A percentile compares a stretch with the other conserved stretches of the same genome.
These are phyloP conservation scores for Lottia gigantea DNA, from an alignment of 2,888 invertebrate genomes.

Conservation along the genomic window DNA sequence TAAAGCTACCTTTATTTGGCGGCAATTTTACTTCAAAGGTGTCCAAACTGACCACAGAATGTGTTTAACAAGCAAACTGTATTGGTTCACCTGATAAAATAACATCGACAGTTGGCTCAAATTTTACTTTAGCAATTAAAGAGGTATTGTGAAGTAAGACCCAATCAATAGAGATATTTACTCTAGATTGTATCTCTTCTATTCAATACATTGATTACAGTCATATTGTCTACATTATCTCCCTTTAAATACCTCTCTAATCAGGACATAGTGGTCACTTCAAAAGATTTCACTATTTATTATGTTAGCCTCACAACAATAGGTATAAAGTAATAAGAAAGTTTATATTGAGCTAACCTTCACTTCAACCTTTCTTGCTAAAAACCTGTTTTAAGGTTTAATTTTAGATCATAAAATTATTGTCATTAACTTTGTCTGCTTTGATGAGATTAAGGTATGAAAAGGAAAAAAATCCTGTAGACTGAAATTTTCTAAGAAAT, in stretches of 20 bases:
- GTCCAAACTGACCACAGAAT: not conserved
- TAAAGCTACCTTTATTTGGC: constrained; percentile 2
- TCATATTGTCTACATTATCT: not conserved
- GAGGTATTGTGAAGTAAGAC: not conserved
- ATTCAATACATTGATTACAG: not conserved
- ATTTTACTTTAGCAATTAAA: constrained; percentile 9
- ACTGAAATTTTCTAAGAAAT: too few species aligned
- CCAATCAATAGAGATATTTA: constrained; percentile 1
- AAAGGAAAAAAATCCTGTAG: too few species aligned
- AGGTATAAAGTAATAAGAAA: too few species aligned
- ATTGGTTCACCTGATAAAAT: constrained; percentile 7
- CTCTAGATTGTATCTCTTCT: not conserved
- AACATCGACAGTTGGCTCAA: constrained; percentile 7
- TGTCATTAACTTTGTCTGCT: too few species aligned
- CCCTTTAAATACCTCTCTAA: too few species aligned
- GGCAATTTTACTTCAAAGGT: constrained; percentile 5
- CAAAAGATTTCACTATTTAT: not conserved
- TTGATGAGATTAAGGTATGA: too few species aligned
- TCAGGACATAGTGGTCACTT: not conserved
- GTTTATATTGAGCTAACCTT: too few species aligned
- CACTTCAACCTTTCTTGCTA: too few species aligned
- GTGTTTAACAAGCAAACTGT: constrained; percentile 1
- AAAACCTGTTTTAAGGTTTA: too few species aligned
- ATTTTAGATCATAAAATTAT: too few species aligned
- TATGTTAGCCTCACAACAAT: not conserved